Percentiles rank a stretch among this genome's conserved stretches.
These are phyloP conservation scores for Graphium colonna DNA, from an alignment of 2,888 invertebrate genomes.

Conservation along the genomic window DNA sequence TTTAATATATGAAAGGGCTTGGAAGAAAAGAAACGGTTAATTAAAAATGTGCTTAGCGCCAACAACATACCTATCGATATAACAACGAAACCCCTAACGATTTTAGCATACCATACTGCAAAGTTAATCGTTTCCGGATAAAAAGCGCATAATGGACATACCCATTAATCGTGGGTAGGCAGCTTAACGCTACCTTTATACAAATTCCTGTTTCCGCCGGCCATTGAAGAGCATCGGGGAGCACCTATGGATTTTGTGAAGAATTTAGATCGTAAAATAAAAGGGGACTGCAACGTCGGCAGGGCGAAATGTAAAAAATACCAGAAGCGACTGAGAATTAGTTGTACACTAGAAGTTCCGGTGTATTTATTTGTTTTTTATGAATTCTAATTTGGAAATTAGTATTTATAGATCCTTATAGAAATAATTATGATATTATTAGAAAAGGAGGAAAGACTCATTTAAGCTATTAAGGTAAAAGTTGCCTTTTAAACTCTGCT, in stretches of 20 bases:
- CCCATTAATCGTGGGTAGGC: slow-evolving; percentile 51
- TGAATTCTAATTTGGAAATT: too few species aligned
- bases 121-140: not conserved
- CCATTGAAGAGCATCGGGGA: slow-evolving; percentile 52
- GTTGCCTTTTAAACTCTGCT: too few species aligned
- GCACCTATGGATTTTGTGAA: slow-evolving; percentile 67
- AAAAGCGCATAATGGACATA: slow-evolving; percentile 25
- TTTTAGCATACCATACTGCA: not conserved
- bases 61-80: not conserved
- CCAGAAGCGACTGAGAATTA: slow-evolving; percentile 31
- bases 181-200: slow-evolving; percentile 46
- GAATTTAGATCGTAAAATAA: slow-evolving; percentile 78
- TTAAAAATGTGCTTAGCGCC: not conserved
- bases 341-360: slow-evolving; percentile 4
- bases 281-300: slow-evolving; percentile 54
- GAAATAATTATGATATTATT: too few species aligned
- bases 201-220: slow-evolving; percentile 40
- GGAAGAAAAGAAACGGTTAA: not conserved
- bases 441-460: too few species aligned
- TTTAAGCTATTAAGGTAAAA: too few species aligned
- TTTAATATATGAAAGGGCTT: too few species aligned
- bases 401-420: too few species aligned
- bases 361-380: too few species aligned
- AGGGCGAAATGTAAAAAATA: slow-evolving; percentile 47
- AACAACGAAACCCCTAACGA: not conserved